A percentile compares a stretch with the other conserved stretches of the same genome.
These are phyloP conservation scores for Tetramorium simillimum DNA, from an alignment of 1,140 invertebrate genomes.

Conservation along the genomic window DNA sequence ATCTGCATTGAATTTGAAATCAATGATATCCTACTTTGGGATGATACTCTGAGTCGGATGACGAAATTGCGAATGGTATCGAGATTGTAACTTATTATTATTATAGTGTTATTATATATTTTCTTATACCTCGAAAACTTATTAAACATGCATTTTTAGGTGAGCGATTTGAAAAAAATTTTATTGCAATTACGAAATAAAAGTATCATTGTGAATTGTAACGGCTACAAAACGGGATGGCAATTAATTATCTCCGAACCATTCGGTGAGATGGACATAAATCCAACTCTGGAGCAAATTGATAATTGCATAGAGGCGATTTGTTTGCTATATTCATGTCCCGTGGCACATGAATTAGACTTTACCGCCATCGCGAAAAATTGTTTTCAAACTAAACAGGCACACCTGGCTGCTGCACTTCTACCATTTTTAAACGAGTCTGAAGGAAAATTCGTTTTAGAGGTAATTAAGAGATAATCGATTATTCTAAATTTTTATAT, in stretches of 20 bases:
- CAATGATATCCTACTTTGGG: slow-evolving; percentile 76
- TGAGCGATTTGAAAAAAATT: slow-evolving; percentile 75
- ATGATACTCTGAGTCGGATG: slow-evolving; percentile 75
- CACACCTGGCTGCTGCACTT: slow-evolving; percentile 76
- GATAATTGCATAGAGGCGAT: slow-evolving; percentile 75
- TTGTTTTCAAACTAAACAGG: slow-evolving; percentile 74
- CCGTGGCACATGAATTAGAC: slow-evolving; percentile 74
- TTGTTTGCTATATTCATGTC: slow-evolving; percentile 78
- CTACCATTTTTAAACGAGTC: slow-evolving; percentile 76
- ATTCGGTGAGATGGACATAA: slow-evolving; percentile 75
- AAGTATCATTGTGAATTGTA: slow-evolving; percentile 72
- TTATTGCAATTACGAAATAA: slow-evolving; percentile 73
- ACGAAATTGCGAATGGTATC: slow-evolving; percentile 74
- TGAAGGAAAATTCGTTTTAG: slow-evolving; percentile 67
- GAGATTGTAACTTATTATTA: not conserved
- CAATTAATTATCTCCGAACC: slow-evolving; percentile 75
- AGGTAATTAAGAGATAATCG: slow-evolving; percentile 63
- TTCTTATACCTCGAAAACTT: slow-evolving; percentile 7
- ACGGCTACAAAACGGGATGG: slow-evolving; percentile 79
- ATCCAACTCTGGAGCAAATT: slow-evolving; percentile 68
- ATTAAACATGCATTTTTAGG: slow-evolving; percentile 63
- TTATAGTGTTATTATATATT: too few species aligned
- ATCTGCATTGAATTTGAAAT: slow-evolving; percentile 79
- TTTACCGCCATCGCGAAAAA: slow-evolving; percentile 71
- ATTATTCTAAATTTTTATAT: slow-evolving; percentile 20